phyloP scores from a whole-genome alignment of 2,797 vertebrate genomes.

The Babyrousa celebensis region DNA sequence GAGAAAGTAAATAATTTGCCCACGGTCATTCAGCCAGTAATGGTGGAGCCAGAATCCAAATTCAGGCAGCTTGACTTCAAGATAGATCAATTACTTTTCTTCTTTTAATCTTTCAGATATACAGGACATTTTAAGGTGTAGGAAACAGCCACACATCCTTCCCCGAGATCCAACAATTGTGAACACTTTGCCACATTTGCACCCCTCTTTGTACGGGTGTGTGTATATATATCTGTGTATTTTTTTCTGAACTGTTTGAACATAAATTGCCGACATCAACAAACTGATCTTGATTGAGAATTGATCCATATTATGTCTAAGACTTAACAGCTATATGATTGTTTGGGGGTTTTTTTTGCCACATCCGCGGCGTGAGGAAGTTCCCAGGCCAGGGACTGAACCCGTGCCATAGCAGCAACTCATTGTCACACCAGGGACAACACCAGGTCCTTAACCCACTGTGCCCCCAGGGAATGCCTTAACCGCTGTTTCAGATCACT shows the following conservation, averaged over 20 bases:
- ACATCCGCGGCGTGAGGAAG: no score
- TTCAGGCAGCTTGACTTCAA: neutral
- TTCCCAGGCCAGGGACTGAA: no score
- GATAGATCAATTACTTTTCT: neutral
- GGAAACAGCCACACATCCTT: neutral
- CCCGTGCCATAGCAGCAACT: no score
- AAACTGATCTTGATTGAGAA: neutral
- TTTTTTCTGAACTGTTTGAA: neutral
- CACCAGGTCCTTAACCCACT: no score
- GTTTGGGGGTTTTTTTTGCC: no score
- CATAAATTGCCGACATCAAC: neutral
- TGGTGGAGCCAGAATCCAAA: neutral
- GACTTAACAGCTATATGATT: neutral
- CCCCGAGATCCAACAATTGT: neutral
- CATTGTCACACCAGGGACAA: no score
- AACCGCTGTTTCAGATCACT: neutral
- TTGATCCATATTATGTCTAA: neutral
- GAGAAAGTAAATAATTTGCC: neutral
- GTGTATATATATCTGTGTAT: rapidly evolving
- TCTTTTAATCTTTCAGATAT: conserved; percentile 19
- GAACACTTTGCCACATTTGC: neutral
- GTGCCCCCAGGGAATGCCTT: neutral
- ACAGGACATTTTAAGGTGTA: neutral
- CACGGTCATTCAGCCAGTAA: neutral
- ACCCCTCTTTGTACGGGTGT: neutral